Evolutionary conservation across 2,888 invertebrate species (phyloP).

Genomic region (Melinaea menophilus): DNA sequence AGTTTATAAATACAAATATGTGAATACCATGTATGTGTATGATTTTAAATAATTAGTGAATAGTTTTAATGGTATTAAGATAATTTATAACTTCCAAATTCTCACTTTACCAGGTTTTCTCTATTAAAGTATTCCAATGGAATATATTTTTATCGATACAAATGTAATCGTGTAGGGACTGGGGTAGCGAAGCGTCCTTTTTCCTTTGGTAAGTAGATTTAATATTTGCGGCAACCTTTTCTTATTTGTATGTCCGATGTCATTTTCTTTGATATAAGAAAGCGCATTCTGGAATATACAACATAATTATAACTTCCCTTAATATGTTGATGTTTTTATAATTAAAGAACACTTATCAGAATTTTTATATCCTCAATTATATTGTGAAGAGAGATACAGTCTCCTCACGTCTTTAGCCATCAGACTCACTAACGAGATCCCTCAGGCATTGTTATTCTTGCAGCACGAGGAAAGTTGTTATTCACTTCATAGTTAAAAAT

Average conservation of each 20-base stretch:
- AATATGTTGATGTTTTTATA: too few relatives aligned
- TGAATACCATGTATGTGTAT: too few relatives aligned
- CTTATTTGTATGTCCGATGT: conserved; percentile 11
- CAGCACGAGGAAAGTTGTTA: too few relatives aligned
- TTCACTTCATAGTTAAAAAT: too few relatives aligned
- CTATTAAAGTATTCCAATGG: background rate
- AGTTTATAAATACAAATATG: too few relatives aligned
- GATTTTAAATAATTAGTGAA: too few relatives aligned
- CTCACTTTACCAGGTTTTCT: too few relatives aligned
- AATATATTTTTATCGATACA: conserved; percentile 6
- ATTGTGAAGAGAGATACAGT: background rate
- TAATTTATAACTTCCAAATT: too few relatives aligned
- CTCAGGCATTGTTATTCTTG: background rate
- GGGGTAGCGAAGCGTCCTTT: conserved; percentile 3
- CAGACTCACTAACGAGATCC: background rate
- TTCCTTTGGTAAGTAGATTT: conserved; percentile 16
- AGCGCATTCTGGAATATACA: background rate
- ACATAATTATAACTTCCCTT: too few relatives aligned
- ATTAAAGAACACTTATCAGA: too few relatives aligned
- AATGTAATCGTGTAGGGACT: conserved; percentile 7
- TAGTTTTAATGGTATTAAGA: too few relatives aligned
- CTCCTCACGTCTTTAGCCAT: conserved; percentile 7
- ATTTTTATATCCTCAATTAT: too few relatives aligned
- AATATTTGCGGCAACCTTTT: conserved; percentile 17
- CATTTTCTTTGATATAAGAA: background rate